Evolutionary conservation across 1,140 invertebrate species (phyloP), one percentile per base, ranked within the genome.

Genomic region (Cherax destructor): DNA sequence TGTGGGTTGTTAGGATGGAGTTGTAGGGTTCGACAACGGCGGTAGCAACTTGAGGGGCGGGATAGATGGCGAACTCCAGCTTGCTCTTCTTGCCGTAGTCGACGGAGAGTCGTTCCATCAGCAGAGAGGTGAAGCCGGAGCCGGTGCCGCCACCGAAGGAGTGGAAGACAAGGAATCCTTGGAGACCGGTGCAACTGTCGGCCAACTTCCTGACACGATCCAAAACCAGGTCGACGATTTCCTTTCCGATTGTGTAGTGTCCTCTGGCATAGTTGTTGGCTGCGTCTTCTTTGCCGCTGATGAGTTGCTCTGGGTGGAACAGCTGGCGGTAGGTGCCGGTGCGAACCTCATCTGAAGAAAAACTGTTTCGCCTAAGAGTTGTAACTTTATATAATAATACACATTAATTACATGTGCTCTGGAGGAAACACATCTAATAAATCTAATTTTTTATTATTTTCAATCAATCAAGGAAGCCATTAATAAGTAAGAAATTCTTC

Each of bases 1-100:
- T 91, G 83, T 91, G 89, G 74, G 89, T 91, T 76, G 89, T 91
- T n/a, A 91, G 89, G 89, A 91, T 91, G 59, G 89, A 91, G 89
- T 91, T 91, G 83, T 91, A 91, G 72, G 89, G 89, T 59, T 91
- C 89, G 30, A 91, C 89, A 41, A 91, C 89, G 76, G 89, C 89
- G 56, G 89, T 91, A 80, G 89, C 89, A 4, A 91, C 83, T 80
- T 91, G 89, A 2, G 89, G 89, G 76, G 89, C 89, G 41, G 89
- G 89, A 83, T 91, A 91, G 83, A 91, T 91, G 59, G 89, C 89
- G 83, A 91, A 91, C 16, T 91, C 89, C 81, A 91, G 83, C 77
- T 91, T 91, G 83, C 89, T 91, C 83, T 91, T 91, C 89, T 91
- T 91, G 74, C 89, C 89, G 83, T 91, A 91, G 83, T 91, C 89